phyloP scores from a whole-genome alignment of 2,797 vertebrate species.

The Pristis pectinata region DNA sequence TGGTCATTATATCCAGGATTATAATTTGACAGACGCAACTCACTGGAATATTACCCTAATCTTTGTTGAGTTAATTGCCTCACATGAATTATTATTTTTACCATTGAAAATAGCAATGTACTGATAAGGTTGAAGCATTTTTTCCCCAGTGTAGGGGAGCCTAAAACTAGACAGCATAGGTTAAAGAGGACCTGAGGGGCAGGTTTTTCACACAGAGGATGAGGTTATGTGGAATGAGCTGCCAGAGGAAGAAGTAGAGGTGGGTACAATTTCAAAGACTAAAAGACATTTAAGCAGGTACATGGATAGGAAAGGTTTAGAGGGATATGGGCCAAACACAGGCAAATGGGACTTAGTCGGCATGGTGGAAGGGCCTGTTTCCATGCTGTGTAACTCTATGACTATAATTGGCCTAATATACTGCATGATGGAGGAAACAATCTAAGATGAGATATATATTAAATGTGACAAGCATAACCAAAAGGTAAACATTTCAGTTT shows the following conservation, averaged over 20 bases:
- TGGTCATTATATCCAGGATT: background rate
- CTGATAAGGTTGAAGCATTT: background rate
- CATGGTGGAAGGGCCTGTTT: too few species aligned
- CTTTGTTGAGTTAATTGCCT: background rate
- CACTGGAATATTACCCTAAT: constrained; percentile 3
- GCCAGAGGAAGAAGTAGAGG: too few species aligned
- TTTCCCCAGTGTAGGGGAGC: background rate
- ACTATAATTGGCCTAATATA: background rate
- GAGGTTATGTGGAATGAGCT: too few species aligned
- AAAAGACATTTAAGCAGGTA: too few species aligned
- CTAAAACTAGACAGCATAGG: too few species aligned
- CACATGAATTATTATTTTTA: background rate
- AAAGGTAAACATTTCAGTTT: background rate
- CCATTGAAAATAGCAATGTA: background rate
- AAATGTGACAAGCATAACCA: background rate
- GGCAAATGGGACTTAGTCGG: too few species aligned
- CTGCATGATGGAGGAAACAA: background rate
- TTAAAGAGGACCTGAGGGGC: too few species aligned
- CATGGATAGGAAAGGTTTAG: too few species aligned
- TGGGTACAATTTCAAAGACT: too few species aligned
- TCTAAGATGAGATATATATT: background rate
- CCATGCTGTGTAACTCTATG: background rate
- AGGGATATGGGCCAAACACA: too few species aligned
- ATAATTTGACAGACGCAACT: constrained; percentile 13
- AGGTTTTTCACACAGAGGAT: too few species aligned